Evolutionary conservation across 2,797 vertebrate genomes (phyloP).

Genomic region (Gymnocypris eckloni): DNA sequence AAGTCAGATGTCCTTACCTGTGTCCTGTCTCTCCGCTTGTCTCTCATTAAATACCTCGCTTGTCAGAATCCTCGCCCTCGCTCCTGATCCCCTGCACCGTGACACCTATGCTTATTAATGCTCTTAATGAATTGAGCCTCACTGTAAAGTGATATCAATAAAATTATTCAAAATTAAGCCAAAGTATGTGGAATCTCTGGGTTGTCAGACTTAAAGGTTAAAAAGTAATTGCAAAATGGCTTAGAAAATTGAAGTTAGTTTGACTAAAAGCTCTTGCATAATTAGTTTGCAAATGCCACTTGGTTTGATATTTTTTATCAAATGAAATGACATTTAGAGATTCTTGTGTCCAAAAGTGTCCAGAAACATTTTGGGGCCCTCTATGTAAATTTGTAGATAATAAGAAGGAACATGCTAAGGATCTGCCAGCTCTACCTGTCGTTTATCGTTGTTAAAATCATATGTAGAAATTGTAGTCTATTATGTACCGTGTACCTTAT

Average conservation of each 20-base stretch:
- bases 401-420: constrained; percentile 17
- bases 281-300: background rate
- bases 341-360: background rate
- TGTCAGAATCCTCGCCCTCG: too few species aligned
- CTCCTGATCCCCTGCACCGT: too few species aligned
- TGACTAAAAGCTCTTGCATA: background rate
- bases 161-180: background rate
- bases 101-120: background rate
- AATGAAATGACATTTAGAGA: background rate
- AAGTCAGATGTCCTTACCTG: too few species aligned
- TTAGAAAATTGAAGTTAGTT: background rate
- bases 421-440: constrained; percentile 1
- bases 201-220: background rate
- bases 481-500: too few species aligned
- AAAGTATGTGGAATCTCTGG: background rate
- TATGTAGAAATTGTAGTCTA: background rate
- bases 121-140: background rate
- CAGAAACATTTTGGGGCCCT: background rate
- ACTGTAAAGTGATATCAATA: background rate
- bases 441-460: constrained; percentile 1
- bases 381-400: background rate
- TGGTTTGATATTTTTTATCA: background rate
- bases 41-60: too few species aligned
- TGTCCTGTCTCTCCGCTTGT: too few species aligned
- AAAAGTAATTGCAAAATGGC: background rate